Evolutionary conservation across 2,113 vertebrate species (phyloP), one percentile per base, ranked within the genome.

Genomic region (Rhagologus leucostigma): DNA sequence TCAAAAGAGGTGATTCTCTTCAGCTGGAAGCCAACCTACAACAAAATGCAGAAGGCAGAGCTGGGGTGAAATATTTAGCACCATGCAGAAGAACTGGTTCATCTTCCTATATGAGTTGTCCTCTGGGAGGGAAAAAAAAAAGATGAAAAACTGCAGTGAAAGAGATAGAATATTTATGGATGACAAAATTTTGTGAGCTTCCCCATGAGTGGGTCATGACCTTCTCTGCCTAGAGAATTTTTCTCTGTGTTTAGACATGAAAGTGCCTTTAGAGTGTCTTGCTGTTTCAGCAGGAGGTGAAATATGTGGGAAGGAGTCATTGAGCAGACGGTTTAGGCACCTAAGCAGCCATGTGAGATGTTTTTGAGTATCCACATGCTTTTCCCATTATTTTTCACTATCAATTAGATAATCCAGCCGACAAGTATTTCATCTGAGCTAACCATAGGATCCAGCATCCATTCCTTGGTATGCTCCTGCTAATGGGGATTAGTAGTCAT

Each of bases 121-220:
- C 3, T 2, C 7, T n/a, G 10, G 1, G 5, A 22, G 4, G 4
- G 6, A 29, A 33, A 30, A 37, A 49, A 29, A 29, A 22, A 37
- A 44, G 3, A 41, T 64, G 10, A 70, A 59, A 32, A 62, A 22
- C 29, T 78, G 5, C 11, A 42, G 7, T 6, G 5, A 42, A 91
- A 84, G 2, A 4, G 3, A 24, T 44, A 19, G 56, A 68, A 65
- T 46, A 4, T 13, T 4, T 23, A 47, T 10, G 22, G 37, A 73
- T 24, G 41, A 12, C 10, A 16, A 47, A 62, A 69, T 32, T 55
- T 42, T 24, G 11, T 73, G 30, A 55, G 16, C 13, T 75, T 93
- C n/a, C 3, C 11, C 26, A 21, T 57, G 32, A 78, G 5, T 7
- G 8, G 32, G 3, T 57, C 12, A 35, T 85, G 13, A 73, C 12